Percentiles rank a stretch among this genome's conserved stretches.
phyloP scores from a whole-genome alignment of 2,888 invertebrate genomes.

The Mythimna pallens region DNA sequence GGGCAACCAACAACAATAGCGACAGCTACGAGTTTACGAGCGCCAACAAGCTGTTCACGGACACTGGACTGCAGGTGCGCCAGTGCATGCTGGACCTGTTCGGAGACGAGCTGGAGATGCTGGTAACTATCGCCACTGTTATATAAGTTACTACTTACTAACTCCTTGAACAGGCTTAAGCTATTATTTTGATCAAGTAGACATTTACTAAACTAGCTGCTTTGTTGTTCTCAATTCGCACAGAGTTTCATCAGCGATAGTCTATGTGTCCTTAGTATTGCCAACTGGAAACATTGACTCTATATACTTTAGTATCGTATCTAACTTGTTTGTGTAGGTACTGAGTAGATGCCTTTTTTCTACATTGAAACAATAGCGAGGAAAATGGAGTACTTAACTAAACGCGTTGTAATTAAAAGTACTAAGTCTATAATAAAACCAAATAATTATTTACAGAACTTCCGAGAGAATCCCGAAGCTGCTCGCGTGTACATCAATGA shows the following conservation, averaged over 20 bases:
- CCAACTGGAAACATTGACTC: background rate
- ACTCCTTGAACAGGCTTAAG: background rate
- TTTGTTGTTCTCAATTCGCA: background rate
- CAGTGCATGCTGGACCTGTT: constrained; percentile 93
- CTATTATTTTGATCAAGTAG: background rate
- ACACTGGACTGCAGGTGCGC: constrained; percentile 89
- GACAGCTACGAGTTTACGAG: constrained; percentile 93
- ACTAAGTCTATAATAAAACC: background rate
- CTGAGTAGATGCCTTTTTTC: background rate
- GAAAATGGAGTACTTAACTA: constrained; percentile 13
- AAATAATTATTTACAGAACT: constrained; percentile 87
- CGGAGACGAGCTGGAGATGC: constrained; percentile 91
- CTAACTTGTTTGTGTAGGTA: background rate
- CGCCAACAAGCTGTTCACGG: constrained; percentile 95
- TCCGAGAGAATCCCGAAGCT: constrained; percentile 90
- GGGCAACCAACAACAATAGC: constrained; percentile 87
- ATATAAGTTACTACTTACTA: background rate
- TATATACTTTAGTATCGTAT: background rate
- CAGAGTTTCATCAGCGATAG: background rate
- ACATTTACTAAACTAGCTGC: too few relatives aligned
- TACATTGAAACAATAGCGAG: constrained; percentile 27
- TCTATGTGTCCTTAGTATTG: constrained; percentile 2
- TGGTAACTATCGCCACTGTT: constrained; percentile 73
- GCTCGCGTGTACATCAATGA: constrained; percentile 93
- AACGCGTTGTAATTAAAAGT: background rate